Conservation (phyloP, 2,113 vertebrate genomes). For the Nettapus auritus region DNA sequence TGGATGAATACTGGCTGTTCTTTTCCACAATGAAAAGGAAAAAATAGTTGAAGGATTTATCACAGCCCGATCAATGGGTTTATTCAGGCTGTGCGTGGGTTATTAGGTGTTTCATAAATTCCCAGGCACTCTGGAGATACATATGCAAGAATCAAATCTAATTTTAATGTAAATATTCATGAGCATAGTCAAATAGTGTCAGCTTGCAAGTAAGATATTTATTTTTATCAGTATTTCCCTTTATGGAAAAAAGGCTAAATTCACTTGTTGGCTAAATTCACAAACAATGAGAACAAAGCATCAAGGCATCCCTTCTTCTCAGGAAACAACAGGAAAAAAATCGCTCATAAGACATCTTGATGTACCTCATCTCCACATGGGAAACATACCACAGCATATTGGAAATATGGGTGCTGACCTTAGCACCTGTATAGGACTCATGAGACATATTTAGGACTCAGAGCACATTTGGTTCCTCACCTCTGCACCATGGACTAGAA, state of each 20-base stretch:
- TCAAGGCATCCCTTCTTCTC: background rate
- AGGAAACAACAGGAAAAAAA: background rate
- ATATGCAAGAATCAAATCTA: constrained; percentile 1
- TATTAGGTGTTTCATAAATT: constrained; percentile 33
- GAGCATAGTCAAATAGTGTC: background rate
- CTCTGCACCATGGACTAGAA: background rate
- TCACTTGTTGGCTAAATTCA: background rate
- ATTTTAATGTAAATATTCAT: constrained; percentile 35
- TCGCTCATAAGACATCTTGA: background rate
- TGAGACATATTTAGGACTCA: background rate
- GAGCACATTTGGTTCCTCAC: background rate
- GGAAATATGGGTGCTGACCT: background rate
- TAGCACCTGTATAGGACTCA: background rate
- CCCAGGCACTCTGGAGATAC: background rate
- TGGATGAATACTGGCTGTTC: background rate
- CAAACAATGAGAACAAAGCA: background rate
- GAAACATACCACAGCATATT: background rate
- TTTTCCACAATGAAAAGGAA: background rate
- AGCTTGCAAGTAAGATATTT: background rate
- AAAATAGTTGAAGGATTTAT: background rate
- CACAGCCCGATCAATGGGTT: constrained; percentile 9
- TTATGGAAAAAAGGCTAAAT: background rate
- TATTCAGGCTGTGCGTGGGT: background rate
- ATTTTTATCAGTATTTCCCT: background rate
- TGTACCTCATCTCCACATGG: background rate